Conservation (phyloP, 2,888 invertebrate genomes). For the Adelphocoris suturalis region DNA sequence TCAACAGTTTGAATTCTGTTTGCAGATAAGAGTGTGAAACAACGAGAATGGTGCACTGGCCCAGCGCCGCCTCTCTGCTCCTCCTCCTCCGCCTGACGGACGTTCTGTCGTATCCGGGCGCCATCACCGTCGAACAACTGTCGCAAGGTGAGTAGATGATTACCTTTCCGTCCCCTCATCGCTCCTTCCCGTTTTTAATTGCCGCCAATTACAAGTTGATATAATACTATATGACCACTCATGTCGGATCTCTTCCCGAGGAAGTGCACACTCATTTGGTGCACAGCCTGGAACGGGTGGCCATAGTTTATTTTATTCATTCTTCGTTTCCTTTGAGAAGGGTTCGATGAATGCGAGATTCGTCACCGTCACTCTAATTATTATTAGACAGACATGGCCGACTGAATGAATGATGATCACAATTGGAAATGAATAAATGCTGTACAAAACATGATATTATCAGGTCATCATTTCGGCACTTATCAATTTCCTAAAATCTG, state of each 20-base stretch:
- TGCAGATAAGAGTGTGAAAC: not conserved
- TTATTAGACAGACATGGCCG: no score
- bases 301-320: not conserved
- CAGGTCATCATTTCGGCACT: no score
- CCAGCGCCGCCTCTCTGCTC: constrained; percentile 23
- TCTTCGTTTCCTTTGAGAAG: not conserved
- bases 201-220: not conserved
- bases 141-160: constrained; percentile 64
- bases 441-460: no score
- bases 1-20: not conserved
- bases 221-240: not conserved
- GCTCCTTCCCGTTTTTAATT: not conserved
- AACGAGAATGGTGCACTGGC: constrained; percentile 47
- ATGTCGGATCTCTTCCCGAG: not conserved
- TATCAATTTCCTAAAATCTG: no score
- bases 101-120: constrained; percentile 62
- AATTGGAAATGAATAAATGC: no score
- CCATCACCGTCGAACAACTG: constrained; percentile 70
- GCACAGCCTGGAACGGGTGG: not conserved
- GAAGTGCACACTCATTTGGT: not conserved
- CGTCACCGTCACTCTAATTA: no score
- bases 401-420: no score
- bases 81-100: constrained; percentile 25
- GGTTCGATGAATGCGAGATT: not conserved
- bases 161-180: not conserved